Conservation (phyloP, 2,797 vertebrate species). For the Enteromius paludinosus region DNA sequence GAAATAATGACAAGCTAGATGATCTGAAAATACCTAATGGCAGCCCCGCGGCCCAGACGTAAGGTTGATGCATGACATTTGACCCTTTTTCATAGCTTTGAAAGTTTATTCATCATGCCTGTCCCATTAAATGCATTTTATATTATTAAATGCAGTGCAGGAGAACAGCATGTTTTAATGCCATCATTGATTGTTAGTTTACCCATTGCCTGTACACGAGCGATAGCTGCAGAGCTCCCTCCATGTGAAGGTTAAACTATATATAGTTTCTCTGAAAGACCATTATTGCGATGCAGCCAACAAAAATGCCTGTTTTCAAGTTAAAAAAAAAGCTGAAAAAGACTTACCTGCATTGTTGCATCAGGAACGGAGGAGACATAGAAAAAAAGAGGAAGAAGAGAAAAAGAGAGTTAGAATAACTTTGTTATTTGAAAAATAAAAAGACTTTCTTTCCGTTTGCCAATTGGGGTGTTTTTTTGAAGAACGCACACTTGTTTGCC, state of each 20-base stretch:
- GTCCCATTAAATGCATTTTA: slow-evolving; percentile 45
- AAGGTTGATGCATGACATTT: slow-evolving; percentile 20
- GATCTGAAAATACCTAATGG: slow-evolving; percentile 58
- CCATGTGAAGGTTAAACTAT: slow-evolving; percentile 56
- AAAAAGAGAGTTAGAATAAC: slow-evolving; percentile 29
- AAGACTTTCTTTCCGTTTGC: not conserved
- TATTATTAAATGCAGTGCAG: slow-evolving; percentile 60
- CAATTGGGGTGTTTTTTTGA: not conserved
- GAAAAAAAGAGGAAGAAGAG: slow-evolving; percentile 23
- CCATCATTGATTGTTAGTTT: slow-evolving; percentile 60
- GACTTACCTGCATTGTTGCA: slow-evolving; percentile 71
- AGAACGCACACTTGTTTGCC: not conserved
- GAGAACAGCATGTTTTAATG: slow-evolving; percentile 53
- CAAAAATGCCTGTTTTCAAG: slow-evolving; percentile 53
- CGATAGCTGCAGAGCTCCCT: slow-evolving; percentile 34
- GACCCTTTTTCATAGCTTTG: slow-evolving; percentile 51
- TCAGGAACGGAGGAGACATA: slow-evolving; percentile 24
- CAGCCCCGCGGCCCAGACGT: slow-evolving; percentile 35
- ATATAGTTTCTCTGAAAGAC: slow-evolving; percentile 54
- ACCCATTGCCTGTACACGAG: slow-evolving; percentile 39
- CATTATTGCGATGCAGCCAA: slow-evolving; percentile 46
- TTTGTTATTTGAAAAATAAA: not conserved
- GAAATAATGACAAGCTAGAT: slow-evolving; percentile 14
- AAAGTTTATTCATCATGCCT: slow-evolving; percentile 55
- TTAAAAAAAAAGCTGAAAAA: slow-evolving; percentile 28